Base-by-base conservation (phyloP, 2,888 invertebrate genomes). In the Rhamphomyia laevipes region DNA sequence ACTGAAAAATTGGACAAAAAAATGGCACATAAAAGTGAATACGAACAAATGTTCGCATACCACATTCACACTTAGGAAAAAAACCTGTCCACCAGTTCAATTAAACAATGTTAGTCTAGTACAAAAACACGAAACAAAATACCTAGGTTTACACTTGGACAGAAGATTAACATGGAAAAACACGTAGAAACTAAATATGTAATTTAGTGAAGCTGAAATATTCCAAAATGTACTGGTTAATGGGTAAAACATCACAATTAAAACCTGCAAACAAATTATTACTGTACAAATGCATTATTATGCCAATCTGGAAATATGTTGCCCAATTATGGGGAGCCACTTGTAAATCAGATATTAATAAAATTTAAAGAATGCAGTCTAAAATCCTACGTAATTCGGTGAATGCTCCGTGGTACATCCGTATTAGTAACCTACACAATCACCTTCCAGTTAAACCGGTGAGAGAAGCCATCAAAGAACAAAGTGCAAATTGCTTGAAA, bases 381-480 rank as follows among this genome's bases (percentile, higher is more conserved):
- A 48, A 37, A 7, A 13, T 16, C 6, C 43, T 48, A 13, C 27
- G 48, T 43, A 18, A 3, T 12, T 12, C 16, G 16, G 27, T 18
- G 10, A 45, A 49, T 38, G 40, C 48, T n/a, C 48, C 45, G 17
- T 49, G 45, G 48, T 49, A 45, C 41, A 17, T 44, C 13, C 16
- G 38, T 6, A 49, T 16, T 16, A 38, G 17, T 13, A 41, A 40
- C 23, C 11, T 46, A 7, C 13, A 40, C 10, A 35, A 44, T 15
- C 10, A 48, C 13, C 23, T 48, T 5, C 23, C 4, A 27, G 2
- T 27, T 6, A 27, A 27, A 27, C 9, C 7, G 23, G 23, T 27
- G 2, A 27, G 9, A 27, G 23, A 27, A 7, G 9, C 9, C 9
- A 9, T 27, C 7, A 27, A 27, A 27, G 23, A 27, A 7, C 23